Percentiles rank a stretch among this genome's conserved stretches.
These are phyloP conservation scores for Euzetes globulus DNA, from an alignment of 2,888 invertebrate species.

Conservation along the genomic window DNA sequence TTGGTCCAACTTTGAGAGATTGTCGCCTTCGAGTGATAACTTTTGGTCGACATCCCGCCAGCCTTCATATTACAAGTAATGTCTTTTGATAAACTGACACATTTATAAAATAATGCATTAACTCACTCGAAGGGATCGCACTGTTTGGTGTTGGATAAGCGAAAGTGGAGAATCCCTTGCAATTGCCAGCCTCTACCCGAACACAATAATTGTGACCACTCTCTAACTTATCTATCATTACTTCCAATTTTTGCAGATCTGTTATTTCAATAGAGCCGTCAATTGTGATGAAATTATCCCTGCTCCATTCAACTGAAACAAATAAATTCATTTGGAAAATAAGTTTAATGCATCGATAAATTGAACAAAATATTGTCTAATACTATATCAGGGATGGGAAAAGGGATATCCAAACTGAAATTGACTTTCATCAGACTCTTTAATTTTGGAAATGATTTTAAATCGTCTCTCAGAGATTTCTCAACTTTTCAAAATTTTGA, in stretches of 20 bases:
- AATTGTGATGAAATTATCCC: slow-evolving; percentile 69
- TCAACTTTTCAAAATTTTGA: no score
- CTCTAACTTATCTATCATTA: slow-evolving; percentile 64
- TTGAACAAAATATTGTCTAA: no score
- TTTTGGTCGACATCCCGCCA: slow-evolving; percentile 76
- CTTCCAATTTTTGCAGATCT: slow-evolving; percentile 59
- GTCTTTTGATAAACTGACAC: slow-evolving; percentile 24
- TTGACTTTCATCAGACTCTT: no score
- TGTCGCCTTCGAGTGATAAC: slow-evolving; percentile 49
- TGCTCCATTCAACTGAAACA: slow-evolving; percentile 93
- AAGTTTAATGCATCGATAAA: neutral
- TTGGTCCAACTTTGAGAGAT: slow-evolving; percentile 60
- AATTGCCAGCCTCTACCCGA: slow-evolving; percentile 82
- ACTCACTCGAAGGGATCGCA: slow-evolving; percentile 82
- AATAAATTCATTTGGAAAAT: no score
- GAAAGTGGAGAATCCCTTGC: slow-evolving; percentile 78
- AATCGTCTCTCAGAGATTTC: no score
- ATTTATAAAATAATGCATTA: neutral
- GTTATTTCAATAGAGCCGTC: slow-evolving; percentile 69
- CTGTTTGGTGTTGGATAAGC: slow-evolving; percentile 69
- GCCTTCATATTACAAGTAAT: slow-evolving; percentile 51
- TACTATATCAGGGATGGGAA: no score
- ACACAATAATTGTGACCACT: slow-evolving; percentile 81
- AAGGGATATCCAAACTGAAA: no score
- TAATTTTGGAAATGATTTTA: no score